Base-by-base conservation (phyloP, 2,888 invertebrate species). In the Blastobasis lacticolella region DNA sequence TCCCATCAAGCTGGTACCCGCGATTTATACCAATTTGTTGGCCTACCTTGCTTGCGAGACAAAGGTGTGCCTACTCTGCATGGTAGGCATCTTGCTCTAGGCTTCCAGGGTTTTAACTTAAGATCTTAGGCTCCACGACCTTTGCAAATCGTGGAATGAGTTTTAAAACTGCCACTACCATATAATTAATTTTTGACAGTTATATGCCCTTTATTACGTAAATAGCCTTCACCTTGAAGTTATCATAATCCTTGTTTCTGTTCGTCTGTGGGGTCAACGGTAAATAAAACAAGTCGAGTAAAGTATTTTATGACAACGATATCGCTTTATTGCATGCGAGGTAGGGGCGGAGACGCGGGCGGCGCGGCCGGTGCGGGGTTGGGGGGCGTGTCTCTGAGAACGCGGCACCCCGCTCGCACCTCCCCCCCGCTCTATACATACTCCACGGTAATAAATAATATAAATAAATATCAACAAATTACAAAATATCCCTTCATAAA, bases 221-320 rank as follows among this genome's bases (percentile, higher is more conserved):
- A n/a, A n/a, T n/a, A n/a, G n/a, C n/a, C n/a, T n/a, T n/a, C n/a
- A n/a, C n/a, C n/a, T n/a, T n/a, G n/a, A n/a, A n/a, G n/a, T n/a
- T 49, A 36, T 23, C 9, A 8, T 37, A 41, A 37, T 45, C 37
- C 38, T 46, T 37, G 40, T 48, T 41, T 47, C 10, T 36, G 23
- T 43, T 36, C 38, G 43, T 45, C 52, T 37, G 48, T 51, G 3
- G 23, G 23, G 23, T 23, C 23, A 23, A 2, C 23, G 23, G 45
- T 52, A 54, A 79, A 73, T 69, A 57, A 78, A 78, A 78, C 23
- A 63, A 47, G 40, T 69, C 54, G 54, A n/a, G 49, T 37, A 51
- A 75, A 79, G 76, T 81, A 80, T 86, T 88, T 89, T 90, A 90
- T 89, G 90, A 90, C 90, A 91, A 90, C 89, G 89, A 89, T 89